phyloP scores from a whole-genome alignment of 1,140 invertebrate genomes.

The Trinorchestia longiramus region DNA sequence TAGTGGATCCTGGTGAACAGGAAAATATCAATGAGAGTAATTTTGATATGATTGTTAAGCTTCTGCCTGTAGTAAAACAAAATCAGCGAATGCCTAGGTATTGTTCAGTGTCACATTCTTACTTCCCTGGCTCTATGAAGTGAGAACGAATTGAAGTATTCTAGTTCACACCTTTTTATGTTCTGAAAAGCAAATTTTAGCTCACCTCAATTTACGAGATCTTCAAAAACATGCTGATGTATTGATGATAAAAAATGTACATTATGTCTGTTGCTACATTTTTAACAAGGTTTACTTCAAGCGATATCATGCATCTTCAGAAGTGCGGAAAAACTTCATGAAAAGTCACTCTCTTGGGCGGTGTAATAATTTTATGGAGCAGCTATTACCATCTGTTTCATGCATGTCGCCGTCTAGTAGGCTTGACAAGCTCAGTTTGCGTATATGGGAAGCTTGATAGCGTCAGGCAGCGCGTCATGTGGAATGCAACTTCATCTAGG shows the following conservation, averaged over 20 bases:
- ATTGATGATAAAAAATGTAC: not conserved
- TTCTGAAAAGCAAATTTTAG: not conserved
- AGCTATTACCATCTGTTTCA: not conserved
- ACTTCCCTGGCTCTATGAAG: not conserved
- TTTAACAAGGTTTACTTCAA: not conserved
- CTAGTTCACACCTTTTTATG: not conserved
- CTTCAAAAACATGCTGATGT: not conserved
- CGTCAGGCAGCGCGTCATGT: not conserved
- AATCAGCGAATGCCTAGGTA: not conserved
- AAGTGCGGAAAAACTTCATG: not conserved
- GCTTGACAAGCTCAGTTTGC: not conserved
- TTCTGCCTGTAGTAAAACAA: too few species aligned
- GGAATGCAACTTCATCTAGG: constrained; percentile 15
- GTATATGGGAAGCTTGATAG: not conserved
- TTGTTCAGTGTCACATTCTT: not conserved
- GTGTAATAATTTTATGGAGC: not conserved
- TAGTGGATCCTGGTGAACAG: not conserved
- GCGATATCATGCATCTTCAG: not conserved
- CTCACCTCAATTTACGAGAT: not conserved
- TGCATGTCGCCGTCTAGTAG: not conserved
- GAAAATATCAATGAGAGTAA: not conserved
- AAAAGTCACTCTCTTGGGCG: not conserved
- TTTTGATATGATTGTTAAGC: not conserved
- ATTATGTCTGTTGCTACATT: not conserved
- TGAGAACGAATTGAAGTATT: not conserved